Base-by-base conservation (phyloP, 2,888 invertebrate genomes). In the Crematogaster levior region DNA sequence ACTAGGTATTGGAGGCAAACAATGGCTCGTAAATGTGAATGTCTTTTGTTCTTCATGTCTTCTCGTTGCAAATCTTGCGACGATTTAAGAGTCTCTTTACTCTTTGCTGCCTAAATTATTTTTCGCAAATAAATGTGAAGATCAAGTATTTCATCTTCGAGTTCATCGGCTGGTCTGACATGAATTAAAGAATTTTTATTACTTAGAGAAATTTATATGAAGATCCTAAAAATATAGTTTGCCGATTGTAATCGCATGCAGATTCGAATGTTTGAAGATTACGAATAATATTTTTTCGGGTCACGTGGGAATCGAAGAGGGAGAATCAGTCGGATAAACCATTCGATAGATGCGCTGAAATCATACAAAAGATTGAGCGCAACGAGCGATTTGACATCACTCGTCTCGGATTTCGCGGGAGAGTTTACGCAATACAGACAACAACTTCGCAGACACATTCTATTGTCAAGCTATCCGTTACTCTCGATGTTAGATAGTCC, bases 381-480 rank as follows among this genome's bases (percentile, higher is more conserved):
- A 18, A 61, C 51, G 66, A 40, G n/a, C 53, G 30, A 77, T 21
- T 68, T 68, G 68, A 37, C 40, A n/a, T 70, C 40, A 27, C 53
- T 66, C 66, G 77, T 53, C 53, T 37, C 40, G 18, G 30, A 68
- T 77, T 77, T 68, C 37, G 21, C 12, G 10, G 6, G 12, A 7
- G 12, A 30, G 30, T 43, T 79, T 79, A 70, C 70, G 70, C 40
- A 43, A 66, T 34, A 21, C 66, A 15, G 51, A 7, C 34, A 15
- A 43, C 43, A 15, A 34, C 53, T 53, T 12, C 24, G 27, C 53
- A 53, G 21, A 66, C 51, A 34, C 30, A 7, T 79, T 53, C 56
- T 43, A 70, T 79, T 70, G 70, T 79, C 34, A 15, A 40, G 40
- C 37, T 43, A 53, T 66, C 51, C 61, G 46, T 74, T 61, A 60